These are phyloP conservation scores for Ariolimax columbianus DNA, from an alignment of 2,888 invertebrate species.

Conservation along the genomic window DNA sequence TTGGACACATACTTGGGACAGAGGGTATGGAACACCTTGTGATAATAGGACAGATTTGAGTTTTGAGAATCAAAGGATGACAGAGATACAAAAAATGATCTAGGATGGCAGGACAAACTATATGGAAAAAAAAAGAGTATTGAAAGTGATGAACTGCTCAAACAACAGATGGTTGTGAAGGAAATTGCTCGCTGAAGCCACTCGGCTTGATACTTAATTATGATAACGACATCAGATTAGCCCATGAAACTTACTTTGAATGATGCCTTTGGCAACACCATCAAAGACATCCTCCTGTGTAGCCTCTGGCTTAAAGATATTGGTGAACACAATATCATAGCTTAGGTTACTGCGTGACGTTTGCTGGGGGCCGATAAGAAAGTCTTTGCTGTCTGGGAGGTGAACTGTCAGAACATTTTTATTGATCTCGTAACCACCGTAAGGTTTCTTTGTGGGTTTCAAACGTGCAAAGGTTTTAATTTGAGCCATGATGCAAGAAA, in stretches of 20 bases:
- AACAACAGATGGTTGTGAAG: too few relatives aligned
- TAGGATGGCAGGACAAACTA: too few relatives aligned
- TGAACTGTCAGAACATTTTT: slow-evolving; percentile 51
- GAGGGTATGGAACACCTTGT: too few relatives aligned
- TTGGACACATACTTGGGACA: too few relatives aligned
- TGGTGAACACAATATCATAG: slow-evolving; percentile 73
- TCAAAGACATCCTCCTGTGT: slow-evolving; percentile 73
- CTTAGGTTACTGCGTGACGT: slow-evolving; percentile 57
- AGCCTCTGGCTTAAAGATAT: slow-evolving; percentile 65
- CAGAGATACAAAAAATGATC: too few relatives aligned
- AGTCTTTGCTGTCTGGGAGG: slow-evolving; percentile 47
- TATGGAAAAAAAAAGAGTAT: too few relatives aligned
- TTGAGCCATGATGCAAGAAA: slow-evolving; percentile 65
- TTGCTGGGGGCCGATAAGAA: slow-evolving; percentile 29
- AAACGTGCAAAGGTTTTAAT: slow-evolving; percentile 74
- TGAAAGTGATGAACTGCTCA: too few relatives aligned
- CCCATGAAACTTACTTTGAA: slow-evolving; percentile 67
- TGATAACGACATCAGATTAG: too few relatives aligned
- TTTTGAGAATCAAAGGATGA: too few relatives aligned
- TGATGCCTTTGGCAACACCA: slow-evolving; percentile 69
- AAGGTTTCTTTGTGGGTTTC: slow-evolving; percentile 67
- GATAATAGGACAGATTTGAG: too few relatives aligned
- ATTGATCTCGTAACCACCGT: slow-evolving; percentile 67
- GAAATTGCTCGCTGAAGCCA: too few relatives aligned
- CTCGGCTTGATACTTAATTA: too few relatives aligned